Percentiles rank a stretch among this genome's conserved stretches.
Evolutionary conservation across 37 sponge, comb jelly and placozoan genomes (phyloP).

Genomic region (Halichondria panicea): DNA sequence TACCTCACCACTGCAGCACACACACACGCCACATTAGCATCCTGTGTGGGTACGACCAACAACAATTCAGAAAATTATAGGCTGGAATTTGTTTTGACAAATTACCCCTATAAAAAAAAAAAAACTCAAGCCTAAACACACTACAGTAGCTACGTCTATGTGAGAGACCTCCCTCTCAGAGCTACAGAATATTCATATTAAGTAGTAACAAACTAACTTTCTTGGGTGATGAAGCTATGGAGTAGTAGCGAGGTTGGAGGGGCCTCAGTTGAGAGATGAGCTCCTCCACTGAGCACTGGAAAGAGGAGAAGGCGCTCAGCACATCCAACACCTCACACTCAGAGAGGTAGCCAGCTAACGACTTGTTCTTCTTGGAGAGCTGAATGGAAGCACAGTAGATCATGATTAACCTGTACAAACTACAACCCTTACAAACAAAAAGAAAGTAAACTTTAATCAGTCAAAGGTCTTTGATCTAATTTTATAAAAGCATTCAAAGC

Average conservation of each 20-base stretch:
- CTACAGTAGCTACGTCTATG: not conserved
- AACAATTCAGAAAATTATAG: no score
- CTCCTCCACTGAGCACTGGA: conserved; percentile 2
- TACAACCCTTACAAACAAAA: no score
- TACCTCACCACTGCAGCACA: conserved; percentile 69
- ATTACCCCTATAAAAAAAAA: not conserved
- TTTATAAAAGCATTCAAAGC: no score
- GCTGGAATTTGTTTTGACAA: not conserved
- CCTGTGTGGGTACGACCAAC: conserved; percentile 20
- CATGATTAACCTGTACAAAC: no score
- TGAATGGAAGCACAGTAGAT: no score
- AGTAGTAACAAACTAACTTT: conserved; percentile 6
- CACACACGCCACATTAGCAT: conserved; percentile 31
- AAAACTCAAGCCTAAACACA: not conserved
- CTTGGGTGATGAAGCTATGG: conserved; percentile 56
- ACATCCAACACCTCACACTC: conserved; percentile 54
- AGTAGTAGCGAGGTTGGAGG: conserved; percentile 65
- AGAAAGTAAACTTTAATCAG: no score
- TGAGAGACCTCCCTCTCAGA: not conserved
- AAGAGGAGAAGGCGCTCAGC: conserved; percentile 40
- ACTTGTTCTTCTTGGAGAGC: conserved; percentile 40
- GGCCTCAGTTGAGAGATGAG: conserved; percentile 39
- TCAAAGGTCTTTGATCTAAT: no score
- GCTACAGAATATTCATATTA: not conserved
- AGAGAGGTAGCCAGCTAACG: conserved; percentile 20